These are phyloP conservation scores for Tapera naevia DNA, from an alignment of 2,797 vertebrate species.

Conservation along the genomic window DNA sequence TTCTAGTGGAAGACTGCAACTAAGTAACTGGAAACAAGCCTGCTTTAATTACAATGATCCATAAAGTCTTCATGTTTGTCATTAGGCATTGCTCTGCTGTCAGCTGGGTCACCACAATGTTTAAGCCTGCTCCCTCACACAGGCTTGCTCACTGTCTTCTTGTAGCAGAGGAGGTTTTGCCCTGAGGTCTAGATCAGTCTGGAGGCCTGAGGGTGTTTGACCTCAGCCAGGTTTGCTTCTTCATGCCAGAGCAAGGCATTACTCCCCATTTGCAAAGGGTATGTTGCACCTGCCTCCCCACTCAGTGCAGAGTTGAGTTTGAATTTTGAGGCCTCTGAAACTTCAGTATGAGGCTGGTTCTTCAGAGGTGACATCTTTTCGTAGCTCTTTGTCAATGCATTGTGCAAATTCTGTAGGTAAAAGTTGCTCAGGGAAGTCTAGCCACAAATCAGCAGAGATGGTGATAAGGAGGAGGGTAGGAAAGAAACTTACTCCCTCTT, in stretches of 20 bases:
- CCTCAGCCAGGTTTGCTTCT: background rate
- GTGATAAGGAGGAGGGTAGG: background rate
- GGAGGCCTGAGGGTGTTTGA: background rate
- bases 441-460: background rate
- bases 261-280: background rate
- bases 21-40: background rate
- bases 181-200: background rate
- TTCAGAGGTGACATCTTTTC: background rate
- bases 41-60: background rate
- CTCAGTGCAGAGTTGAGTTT: background rate
- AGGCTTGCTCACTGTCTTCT: background rate
- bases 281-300: fast-evolving
- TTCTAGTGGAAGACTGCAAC: background rate
- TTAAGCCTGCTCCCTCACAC: background rate
- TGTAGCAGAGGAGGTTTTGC: background rate
- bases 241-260: background rate
- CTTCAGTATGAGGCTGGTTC: background rate
- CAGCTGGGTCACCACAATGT: background rate
- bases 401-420: background rate
- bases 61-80: background rate
- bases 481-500: background rate
- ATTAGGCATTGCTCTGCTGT: background rate
- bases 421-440: background rate
- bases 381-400: background rate
- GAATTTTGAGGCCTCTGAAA: background rate